phyloP scores from a whole-genome alignment of 2,888 invertebrate species.

The Osmoderma eremita region DNA sequence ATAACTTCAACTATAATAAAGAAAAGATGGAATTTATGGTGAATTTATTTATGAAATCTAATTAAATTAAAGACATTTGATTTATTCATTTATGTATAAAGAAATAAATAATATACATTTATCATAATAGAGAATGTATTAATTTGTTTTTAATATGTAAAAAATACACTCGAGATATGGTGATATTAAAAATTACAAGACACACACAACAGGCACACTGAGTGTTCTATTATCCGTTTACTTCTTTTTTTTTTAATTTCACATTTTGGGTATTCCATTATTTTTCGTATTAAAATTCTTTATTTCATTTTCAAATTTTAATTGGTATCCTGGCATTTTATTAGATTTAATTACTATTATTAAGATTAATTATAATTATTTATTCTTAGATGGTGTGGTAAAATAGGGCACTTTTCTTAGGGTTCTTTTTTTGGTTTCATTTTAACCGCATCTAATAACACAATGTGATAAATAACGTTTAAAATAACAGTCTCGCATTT shows the following conservation, averaged over 20 bases:
- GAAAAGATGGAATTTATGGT: conserved; percentile 19
- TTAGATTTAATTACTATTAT: conserved; percentile 16
- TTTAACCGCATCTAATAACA: neutral
- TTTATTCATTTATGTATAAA: conserved; percentile 37
- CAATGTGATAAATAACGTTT: conserved; percentile 9
- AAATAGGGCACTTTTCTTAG: conserved; percentile 40
- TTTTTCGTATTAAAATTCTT: conserved; percentile 11
- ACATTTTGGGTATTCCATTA: conserved; percentile 11
- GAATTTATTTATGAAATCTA: conserved; percentile 37
- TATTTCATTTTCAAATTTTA: conserved; percentile 11
- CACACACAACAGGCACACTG: conserved; percentile 45
- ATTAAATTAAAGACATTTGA: conserved; percentile 38
- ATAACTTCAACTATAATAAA: neutral
- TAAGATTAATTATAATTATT: conserved; percentile 11
- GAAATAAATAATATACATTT: conserved; percentile 46
- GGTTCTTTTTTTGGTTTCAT: conserved; percentile 9
- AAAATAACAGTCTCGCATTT: conserved; percentile 31
- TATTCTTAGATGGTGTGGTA: conserved; percentile 13
- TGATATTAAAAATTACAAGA: conserved; percentile 41
- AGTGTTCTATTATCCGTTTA: conserved; percentile 41
- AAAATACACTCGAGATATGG: conserved; percentile 45
- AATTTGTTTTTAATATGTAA: conserved; percentile 38
- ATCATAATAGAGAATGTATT: conserved; percentile 42
- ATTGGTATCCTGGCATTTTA: conserved; percentile 12
- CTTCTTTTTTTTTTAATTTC: conserved; percentile 27